phyloP scores from a whole-genome alignment of 2,113 vertebrate species.

The Leptobrachium leishanense region DNA sequence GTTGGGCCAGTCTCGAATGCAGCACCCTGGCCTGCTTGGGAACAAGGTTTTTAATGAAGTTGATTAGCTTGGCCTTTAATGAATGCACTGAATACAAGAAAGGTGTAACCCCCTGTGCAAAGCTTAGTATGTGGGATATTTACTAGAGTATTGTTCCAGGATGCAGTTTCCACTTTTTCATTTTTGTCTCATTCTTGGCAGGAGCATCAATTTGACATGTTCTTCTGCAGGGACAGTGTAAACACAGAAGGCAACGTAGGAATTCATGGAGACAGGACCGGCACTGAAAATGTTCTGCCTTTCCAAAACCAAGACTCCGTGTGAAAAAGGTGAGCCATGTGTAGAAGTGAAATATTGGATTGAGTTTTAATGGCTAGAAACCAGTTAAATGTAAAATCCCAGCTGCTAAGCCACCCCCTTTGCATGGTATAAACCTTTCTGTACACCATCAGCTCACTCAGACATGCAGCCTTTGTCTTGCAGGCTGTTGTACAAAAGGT shows the following conservation, averaged over 20 bases:
- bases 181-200: conserved; percentile 15
- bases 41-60: too few species aligned
- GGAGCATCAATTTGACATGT: conserved; percentile 1
- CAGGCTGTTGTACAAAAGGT: conserved; percentile 66
- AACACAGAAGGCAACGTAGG: conserved; percentile 9
- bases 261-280: conserved; percentile 40
- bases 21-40: too few species aligned
- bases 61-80: too few species aligned
- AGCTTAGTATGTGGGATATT: too few species aligned
- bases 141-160: conserved; percentile 16
- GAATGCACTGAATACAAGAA: too few species aligned
- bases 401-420: conserved; percentile 19
- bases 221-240: conserved; percentile 12
- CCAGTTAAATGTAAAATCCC: not conserved
- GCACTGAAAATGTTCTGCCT: not conserved
- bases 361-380: too few species aligned
- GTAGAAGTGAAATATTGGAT: too few species aligned
- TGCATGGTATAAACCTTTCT: conserved; percentile 31
- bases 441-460: conserved; percentile 59
- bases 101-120: too few species aligned
- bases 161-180: conserved; percentile 1
- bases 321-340: too few species aligned
- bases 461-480: conserved; percentile 57
- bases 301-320: too few species aligned
- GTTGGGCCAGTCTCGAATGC: too few species aligned